Evolutionary conservation across 2,797 vertebrate species (phyloP), one percentile per base, ranked within the genome.

Genomic region (Sparidentex hasta): DNA sequence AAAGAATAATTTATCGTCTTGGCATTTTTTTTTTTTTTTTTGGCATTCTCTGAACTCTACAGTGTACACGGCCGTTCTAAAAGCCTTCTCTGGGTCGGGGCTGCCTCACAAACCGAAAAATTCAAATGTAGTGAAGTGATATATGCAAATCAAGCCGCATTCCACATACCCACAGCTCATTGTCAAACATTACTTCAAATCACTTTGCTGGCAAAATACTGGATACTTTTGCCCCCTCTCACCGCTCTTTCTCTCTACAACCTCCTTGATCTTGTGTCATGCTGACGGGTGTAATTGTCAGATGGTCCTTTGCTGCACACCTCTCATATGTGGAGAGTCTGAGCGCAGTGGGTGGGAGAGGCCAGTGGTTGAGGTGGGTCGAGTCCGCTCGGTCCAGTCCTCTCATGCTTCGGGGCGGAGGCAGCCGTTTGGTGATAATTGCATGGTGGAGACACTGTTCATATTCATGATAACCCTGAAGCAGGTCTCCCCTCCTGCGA

Each of bases 251-350:
- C 86, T 87, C 79, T 86, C 78, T 46, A 58, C 84, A 79, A 79
- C 85, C 88, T 87, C 90, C 91, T 91, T 92, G 90, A 94, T 91
- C 92, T 90, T 55, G 76, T 88, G 89, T 87, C 87, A 88, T 71
- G 78, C 89, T 90, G 90, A 91, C 64, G 81, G 88, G 84, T 87
- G 83, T 92, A 92, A 94, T 92, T 92, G 90, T 93, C 91, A 84
- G 86, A 86, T 77, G 88, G 86, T 85, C 86, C 87, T 90, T 84
- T 85, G 83, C 86, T 33, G 87, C 78, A 56, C 78, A 74, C 16
- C 87, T 86, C 88, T 90, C 86, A 77, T 74, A 75, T 81, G 78
- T 90, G 80, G 88, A 90, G 88, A 86, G 88, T 71, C 61, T 77
- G 85, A 81, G 72, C 76, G 0, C 84, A 65, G 91, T 82, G 82